Evolutionary conservation across 2,113 vertebrate species (phyloP).

Genomic region (Promerops cafer): DNA sequence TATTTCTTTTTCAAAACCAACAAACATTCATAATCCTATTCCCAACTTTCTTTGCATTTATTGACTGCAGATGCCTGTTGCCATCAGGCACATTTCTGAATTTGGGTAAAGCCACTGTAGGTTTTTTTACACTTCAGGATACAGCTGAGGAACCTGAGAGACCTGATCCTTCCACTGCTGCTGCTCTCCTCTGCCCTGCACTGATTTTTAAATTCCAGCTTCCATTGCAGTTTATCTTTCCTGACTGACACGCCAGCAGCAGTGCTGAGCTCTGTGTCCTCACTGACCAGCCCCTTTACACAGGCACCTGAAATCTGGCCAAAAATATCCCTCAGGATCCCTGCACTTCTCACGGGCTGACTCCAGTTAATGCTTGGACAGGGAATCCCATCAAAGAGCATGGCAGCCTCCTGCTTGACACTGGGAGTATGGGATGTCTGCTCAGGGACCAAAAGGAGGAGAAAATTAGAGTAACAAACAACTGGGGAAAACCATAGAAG

Average conservation of each 20-base stretch:
- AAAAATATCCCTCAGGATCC: background rate
- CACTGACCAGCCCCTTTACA: background rate
- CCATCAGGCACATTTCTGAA: background rate
- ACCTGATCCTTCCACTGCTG: background rate
- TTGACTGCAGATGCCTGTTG: background rate
- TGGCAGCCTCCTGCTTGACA: background rate
- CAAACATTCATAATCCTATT: background rate
- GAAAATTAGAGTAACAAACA: background rate
- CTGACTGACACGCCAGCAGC: background rate
- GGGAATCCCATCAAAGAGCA: background rate
- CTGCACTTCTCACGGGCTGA: background rate
- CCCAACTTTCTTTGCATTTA: background rate
- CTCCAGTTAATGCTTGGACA: background rate
- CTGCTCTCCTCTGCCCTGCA: background rate
- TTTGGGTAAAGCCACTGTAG: background rate
- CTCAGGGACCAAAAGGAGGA: background rate
- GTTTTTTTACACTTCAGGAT: background rate
- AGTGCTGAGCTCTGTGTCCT: background rate
- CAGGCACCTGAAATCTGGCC: accelerated
- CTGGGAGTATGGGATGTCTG: background rate
- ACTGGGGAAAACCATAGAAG: accelerated
- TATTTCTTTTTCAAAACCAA: background rate
- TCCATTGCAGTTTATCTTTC: background rate
- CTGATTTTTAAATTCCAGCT: background rate
- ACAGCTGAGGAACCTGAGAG: accelerated